Evolutionary conservation across 2,888 invertebrate species (phyloP).

Genomic region (Cheilosia variabilis): DNA sequence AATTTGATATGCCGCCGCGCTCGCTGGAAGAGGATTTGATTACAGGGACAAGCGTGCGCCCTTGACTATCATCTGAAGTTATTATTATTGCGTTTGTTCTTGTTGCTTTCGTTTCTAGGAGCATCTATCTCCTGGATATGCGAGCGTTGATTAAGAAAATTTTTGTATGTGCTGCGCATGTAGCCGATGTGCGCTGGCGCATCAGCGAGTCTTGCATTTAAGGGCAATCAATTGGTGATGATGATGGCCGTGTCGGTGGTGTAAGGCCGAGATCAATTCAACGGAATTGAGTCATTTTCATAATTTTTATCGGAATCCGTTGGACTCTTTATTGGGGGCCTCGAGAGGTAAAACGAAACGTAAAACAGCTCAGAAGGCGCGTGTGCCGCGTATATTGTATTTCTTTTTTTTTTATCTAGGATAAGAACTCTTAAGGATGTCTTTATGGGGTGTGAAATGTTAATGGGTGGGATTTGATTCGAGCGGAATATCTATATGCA

Average conservation of each 20-base stretch:
- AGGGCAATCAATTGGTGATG: conserved; percentile 73
- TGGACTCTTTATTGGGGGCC: conserved; percentile 52
- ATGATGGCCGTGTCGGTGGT: conserved; percentile 70
- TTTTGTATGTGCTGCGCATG: conserved; percentile 23
- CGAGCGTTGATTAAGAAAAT: conserved; percentile 72
- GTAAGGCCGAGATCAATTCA: conserved; percentile 69
- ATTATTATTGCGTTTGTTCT: conserved; percentile 67
- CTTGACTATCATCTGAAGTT: conserved; percentile 74
- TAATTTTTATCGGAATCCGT: conserved; percentile 75
- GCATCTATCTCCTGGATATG: too few species aligned
- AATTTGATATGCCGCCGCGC: conserved; percentile 73
- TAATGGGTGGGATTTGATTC: conserved; percentile 42
- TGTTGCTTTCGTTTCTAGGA: conserved; percentile 52
- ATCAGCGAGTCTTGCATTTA: conserved; percentile 49
- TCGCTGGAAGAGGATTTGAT: conserved; percentile 68
- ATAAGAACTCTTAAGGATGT: conserved; percentile 47
- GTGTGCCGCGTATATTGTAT: conserved; percentile 33
- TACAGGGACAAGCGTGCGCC: conserved; percentile 76
- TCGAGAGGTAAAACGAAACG: conserved; percentile 12
- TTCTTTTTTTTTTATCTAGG: conserved; percentile 48
- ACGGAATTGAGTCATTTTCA: conserved; percentile 74
- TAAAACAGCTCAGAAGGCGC: conserved; percentile 35
- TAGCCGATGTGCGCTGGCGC: conserved; percentile 17
- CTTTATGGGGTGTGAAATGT: conserved; percentile 68
- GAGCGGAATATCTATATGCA: neutral